Evolutionary conservation across 1,140 invertebrate species (phyloP).

Genomic region (Plectrocnemia conspersa): DNA sequence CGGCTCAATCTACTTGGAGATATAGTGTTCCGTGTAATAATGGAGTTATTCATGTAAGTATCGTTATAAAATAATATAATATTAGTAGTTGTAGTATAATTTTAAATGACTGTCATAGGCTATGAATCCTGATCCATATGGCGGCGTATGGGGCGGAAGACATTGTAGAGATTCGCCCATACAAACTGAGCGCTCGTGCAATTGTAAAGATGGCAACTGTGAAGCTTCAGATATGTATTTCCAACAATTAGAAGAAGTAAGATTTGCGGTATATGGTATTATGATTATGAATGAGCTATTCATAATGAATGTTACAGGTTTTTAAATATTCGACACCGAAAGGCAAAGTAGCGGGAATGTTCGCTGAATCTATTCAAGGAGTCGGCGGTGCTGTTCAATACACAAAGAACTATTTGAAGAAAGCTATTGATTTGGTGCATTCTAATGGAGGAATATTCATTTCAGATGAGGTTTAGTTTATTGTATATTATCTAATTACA

Average conservation of each 20-base stretch:
- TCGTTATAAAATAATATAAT: not conserved
- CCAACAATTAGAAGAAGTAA: constrained; percentile 71
- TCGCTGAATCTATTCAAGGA: constrained; percentile 94
- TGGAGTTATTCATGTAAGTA: constrained; percentile 80
- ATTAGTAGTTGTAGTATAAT: not conserved
- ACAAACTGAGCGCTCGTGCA: constrained; percentile 66
- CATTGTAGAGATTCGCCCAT: constrained; percentile 83
- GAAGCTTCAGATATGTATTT: constrained; percentile 73
- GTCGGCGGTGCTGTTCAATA: constrained; percentile 89
- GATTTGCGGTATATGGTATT: not conserved
- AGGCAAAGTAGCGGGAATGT: constrained; percentile 77
- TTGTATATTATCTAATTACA: not conserved
- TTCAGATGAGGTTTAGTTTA: constrained; percentile 75
- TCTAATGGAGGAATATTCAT: constrained; percentile 82
- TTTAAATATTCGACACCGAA: constrained; percentile 70
- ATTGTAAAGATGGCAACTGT: constrained; percentile 62
- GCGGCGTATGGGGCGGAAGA: constrained; percentile 83
- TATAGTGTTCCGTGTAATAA: constrained; percentile 68
- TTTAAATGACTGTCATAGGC: constrained; percentile 43
- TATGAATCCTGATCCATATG: constrained; percentile 87
- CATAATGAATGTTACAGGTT: constrained; percentile 43
- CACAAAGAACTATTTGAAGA: constrained; percentile 81
- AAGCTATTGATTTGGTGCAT: constrained; percentile 74
- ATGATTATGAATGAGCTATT: too few relatives aligned
- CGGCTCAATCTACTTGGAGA: constrained; percentile 74